A percentile compares a stretch with the other conserved stretches of the same genome.
phyloP scores from a whole-genome alignment of 2,888 invertebrate genomes.

The Lasioglossum villosulum region DNA sequence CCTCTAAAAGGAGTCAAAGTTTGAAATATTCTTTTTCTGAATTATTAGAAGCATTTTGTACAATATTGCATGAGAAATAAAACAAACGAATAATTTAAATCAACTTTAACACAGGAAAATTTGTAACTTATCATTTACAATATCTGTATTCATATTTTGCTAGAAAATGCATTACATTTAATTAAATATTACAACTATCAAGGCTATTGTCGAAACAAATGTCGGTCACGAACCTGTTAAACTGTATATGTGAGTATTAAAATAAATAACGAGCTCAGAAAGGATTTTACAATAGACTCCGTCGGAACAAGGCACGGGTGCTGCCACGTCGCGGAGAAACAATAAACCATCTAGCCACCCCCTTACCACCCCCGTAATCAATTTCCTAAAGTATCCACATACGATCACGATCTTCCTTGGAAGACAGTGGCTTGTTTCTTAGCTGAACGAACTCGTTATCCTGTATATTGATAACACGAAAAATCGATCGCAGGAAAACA shows the following conservation, averaged over 20 bases:
- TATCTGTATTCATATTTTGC: background rate
- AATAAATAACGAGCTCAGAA: conserved; percentile 13
- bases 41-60: background rate
- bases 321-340: conserved; percentile 82
- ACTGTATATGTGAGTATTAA: background rate
- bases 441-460: conserved; percentile 19
- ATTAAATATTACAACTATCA: background rate
- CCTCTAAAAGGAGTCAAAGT: background rate
- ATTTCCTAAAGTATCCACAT: conserved; percentile 77
- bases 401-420: conserved; percentile 69
- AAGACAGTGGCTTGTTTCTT: conserved; percentile 41
- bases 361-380: conserved; percentile 75
- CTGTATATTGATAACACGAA: background rate
- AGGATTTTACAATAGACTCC: conserved; percentile 52
- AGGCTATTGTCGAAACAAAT: background rate
- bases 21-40: background rate
- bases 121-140: background rate
- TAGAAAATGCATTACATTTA: background rate
- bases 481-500: background rate
- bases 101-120: background rate
- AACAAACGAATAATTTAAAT: background rate
- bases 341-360: conserved; percentile 79
- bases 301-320: conserved; percentile 76
- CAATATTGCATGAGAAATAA: background rate
- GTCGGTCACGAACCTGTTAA: background rate